phyloP scores from a whole-genome alignment of 2,797 vertebrate species.

The Pseudochaenichthys georgianus region DNA sequence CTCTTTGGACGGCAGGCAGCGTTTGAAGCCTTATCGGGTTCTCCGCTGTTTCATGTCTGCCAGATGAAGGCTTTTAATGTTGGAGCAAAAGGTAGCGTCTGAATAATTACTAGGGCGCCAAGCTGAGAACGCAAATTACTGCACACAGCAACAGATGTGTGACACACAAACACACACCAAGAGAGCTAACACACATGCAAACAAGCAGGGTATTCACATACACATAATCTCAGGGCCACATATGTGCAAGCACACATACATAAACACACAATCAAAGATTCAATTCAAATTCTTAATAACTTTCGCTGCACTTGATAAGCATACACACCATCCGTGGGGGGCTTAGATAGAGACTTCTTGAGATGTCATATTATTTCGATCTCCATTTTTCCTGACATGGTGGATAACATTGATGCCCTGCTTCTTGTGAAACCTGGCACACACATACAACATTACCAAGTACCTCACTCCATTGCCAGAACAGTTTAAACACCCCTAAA shows the following conservation, averaged over 20 bases:
- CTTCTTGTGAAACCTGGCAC: not conserved
- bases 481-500: constrained; percentile 21
- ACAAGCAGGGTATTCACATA: constrained; percentile 52
- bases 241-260: constrained; percentile 7
- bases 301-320: constrained; percentile 9
- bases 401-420: constrained; percentile 1
- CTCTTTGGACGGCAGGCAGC: constrained; percentile 73
- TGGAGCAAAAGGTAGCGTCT: constrained; percentile 83
- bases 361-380: constrained; percentile 11
- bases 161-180: constrained; percentile 44
- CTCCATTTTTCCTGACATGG: not conserved
- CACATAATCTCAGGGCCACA: constrained; percentile 15
- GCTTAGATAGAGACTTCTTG: not conserved
- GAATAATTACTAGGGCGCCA: constrained; percentile 86
- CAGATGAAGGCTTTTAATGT: constrained; percentile 87
- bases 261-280: constrained; percentile 11
- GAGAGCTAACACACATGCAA: constrained; percentile 47
- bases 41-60: constrained; percentile 82
- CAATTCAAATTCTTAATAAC: constrained; percentile 9
- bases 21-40: constrained; percentile 86
- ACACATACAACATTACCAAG: not conserved
- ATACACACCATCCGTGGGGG: not conserved
- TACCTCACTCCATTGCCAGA: not conserved
- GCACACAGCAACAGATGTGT: constrained; percentile 83
- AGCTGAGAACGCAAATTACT: constrained; percentile 87